Base-by-base conservation (phyloP, 1,140 invertebrate species). In the Pachypeltis micranthus region DNA sequence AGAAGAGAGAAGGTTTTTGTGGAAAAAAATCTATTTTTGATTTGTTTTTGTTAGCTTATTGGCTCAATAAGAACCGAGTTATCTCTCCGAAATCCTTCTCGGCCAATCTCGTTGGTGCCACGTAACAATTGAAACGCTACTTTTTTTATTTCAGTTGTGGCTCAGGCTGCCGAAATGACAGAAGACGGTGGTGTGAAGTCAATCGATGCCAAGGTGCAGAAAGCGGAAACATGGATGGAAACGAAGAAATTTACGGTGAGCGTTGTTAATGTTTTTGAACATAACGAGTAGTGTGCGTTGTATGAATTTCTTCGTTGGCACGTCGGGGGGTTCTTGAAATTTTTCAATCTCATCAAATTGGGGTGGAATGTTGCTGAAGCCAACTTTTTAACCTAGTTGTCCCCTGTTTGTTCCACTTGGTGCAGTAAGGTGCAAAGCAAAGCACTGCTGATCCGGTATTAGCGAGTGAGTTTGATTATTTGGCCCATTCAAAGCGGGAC, bases 241-340 rank as follows among this genome's bases (percentile, higher is more conserved):
- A 60, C 77, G 55, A 79, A 79, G 66, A 79, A 77, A 71, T 79
- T 72, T 68, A 77, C 77, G n/a, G 76, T 77, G 66, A 70, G 71
- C 70, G 23, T 24, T n/a, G n/a, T 44, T 63, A 28, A 63, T 66
- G 14, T 44, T 58, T 25, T 21, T 61, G 59, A 23, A 24, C 54
- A 4, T 12, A 62, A 4, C 47, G 14, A 44, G 21, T 27, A 27
- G 21, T 44, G 25, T 58, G 21, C 26, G 2, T 65, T 14, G 29
- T 62, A 58, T n/a, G n/a, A n/a, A n/a, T n/a, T n/a, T n/a, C n/a
- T n/a, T n/a, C n/a, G n/a, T n/a, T n/a, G n/a, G n/a, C n/a, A n/a
- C n/a, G n/a, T n/a, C n/a, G n/a, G n/a, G n/a, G n/a, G n/a, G n/a
- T n/a, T 39, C 34, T 39, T 7, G 34, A 39, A 39, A 10, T 39